phyloP scores from a whole-genome alignment of 1,140 invertebrate genomes.

The Cardiocondyla obscurior region DNA sequence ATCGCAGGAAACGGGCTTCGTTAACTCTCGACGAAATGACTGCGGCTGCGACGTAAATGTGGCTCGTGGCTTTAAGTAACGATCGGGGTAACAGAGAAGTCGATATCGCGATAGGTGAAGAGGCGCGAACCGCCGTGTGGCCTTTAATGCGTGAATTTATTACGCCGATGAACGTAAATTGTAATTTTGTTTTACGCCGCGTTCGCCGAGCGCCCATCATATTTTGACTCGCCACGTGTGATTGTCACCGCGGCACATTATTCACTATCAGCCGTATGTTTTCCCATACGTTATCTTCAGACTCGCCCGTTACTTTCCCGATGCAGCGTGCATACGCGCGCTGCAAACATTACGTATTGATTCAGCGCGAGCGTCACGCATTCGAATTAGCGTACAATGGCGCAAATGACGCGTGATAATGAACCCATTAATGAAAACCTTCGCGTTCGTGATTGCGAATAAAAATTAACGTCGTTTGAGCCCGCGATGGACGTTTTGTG shows the following conservation, averaged over 20 bases:
- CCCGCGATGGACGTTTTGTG: constrained; percentile 9
- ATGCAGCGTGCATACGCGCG: neutral
- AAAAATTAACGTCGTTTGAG: neutral
- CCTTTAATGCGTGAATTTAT: constrained; percentile 44
- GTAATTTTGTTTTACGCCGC: constrained; percentile 43
- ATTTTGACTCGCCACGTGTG: constrained; percentile 33
- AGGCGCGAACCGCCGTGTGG: neutral
- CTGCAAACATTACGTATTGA: constrained; percentile 5
- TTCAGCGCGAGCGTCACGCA: neutral
- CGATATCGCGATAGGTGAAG: neutral
- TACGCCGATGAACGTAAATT: neutral
- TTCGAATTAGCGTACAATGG: neutral
- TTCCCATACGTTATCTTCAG: constrained; percentile 15
- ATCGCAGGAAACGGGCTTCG: neutral
- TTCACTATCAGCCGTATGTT: constrained; percentile 24
- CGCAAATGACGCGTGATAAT: neutral
- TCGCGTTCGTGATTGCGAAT: neutral
- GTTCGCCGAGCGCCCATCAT: constrained; percentile 6
- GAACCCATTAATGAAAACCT: constrained; percentile 13
- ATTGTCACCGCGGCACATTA: constrained; percentile 41
- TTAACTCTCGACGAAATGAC: neutral
- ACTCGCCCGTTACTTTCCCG: neutral
- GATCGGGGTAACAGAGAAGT: constrained; percentile 1
- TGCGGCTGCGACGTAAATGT: neutral
- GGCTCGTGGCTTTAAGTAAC: constrained; percentile 24